Evolutionary conservation across 2,888 invertebrate species (phyloP).

Genomic region (Girardia tigrina): DNA sequence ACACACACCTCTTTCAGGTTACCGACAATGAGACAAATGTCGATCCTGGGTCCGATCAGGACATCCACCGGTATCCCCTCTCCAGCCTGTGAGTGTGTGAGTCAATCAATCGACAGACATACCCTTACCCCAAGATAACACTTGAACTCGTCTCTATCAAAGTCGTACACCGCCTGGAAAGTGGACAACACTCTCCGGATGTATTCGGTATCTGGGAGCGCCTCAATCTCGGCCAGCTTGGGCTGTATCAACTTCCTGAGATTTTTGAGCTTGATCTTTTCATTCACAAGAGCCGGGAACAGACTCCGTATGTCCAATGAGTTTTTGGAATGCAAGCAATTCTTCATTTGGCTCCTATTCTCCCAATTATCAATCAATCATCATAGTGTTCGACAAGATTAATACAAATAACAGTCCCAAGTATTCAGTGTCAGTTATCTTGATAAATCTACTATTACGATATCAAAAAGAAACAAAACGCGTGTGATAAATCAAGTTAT

Average conservation of each 20-base stretch:
- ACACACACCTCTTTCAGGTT: not conserved
- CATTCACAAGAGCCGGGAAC: too few relatives aligned
- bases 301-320: too few relatives aligned
- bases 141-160: not conserved
- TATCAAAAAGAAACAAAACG: too few relatives aligned
- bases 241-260: not conserved
- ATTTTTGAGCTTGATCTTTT: not conserved
- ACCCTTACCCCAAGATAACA: not conserved
- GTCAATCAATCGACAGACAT: not conserved
- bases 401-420: too few relatives aligned
- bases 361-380: too few relatives aligned
- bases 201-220: not conserved
- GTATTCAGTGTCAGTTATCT: too few relatives aligned
- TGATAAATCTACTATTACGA: too few relatives aligned
- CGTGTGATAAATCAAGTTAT: too few relatives aligned
- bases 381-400: too few relatives aligned
- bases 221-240: not conserved
- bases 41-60: not conserved
- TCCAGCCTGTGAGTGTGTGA: not conserved
- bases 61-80: not conserved
- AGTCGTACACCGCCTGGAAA: not conserved
- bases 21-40: not conserved
- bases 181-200: not conserved
- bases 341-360: too few relatives aligned
- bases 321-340: too few relatives aligned